These are phyloP conservation scores for Pocillopora damicornis DNA, from an alignment of 64 coral and sea anemone species.

Conservation along the genomic window DNA sequence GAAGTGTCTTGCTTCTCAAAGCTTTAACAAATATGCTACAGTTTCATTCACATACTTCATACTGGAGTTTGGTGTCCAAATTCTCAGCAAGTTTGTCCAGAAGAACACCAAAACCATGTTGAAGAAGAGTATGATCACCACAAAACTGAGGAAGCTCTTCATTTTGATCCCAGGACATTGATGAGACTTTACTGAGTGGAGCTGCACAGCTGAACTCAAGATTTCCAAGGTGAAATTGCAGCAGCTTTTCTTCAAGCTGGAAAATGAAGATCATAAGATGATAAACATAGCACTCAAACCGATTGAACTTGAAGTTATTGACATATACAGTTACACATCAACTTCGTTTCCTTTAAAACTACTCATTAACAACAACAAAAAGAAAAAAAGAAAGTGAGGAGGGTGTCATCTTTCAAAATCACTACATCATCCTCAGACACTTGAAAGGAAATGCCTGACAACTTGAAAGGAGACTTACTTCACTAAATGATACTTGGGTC, in stretches of 20 bases:
- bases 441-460: no score
- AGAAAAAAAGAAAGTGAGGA: no score
- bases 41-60: constrained; percentile 41
- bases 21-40: no score
- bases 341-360: no score
- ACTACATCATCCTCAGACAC: no score
- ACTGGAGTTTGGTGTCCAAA: constrained; percentile 64
- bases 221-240: constrained; percentile 96
- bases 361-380: no score
- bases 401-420: no score
- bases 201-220: constrained; percentile 89
- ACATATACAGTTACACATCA: no score
- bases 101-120: constrained; percentile 70
- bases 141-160: constrained; percentile 82
- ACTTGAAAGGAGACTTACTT: constrained; percentile 37
- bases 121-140: constrained; percentile 86
- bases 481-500: constrained; percentile 52
- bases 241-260: constrained; percentile 72
- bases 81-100: constrained; percentile 64
- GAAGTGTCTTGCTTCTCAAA: no score
- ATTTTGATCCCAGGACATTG: constrained; percentile 93
- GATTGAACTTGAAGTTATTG: no score
- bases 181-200: constrained; percentile 71
- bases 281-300: background rate
- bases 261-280: background rate